These are phyloP conservation scores for Brachionus rotundiformis DNA, from an alignment of 1,140 invertebrate species.

Conservation along the genomic window DNA sequence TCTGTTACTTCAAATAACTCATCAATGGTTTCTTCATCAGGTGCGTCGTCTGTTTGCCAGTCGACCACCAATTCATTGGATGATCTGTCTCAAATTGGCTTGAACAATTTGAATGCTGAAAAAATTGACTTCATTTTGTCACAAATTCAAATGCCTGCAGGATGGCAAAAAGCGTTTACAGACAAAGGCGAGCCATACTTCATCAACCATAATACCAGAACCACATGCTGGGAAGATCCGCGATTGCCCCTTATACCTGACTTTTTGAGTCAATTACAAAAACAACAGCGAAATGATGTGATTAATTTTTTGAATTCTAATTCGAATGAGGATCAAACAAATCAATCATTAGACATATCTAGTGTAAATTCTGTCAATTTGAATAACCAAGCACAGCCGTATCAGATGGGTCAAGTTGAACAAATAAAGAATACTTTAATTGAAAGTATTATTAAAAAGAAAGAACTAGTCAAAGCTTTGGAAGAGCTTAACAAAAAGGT, in stretches of 20 bases:
- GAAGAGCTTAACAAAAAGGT: constrained; percentile 51
- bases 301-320: not conserved
- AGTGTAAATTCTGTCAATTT: not conserved
- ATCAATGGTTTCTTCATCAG: constrained; percentile 10
- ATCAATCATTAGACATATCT: not conserved
- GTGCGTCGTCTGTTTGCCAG: not conserved
- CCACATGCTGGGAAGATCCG: constrained; percentile 99
- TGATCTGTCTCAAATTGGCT: constrained; percentile 12
- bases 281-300: not conserved
- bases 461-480: constrained; percentile 34
- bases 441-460: constrained; percentile 44
- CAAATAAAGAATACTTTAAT: constrained; percentile 40
- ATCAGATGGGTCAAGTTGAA: constrained; percentile 28
- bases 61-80: not conserved
- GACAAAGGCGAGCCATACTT: constrained; percentile 82
- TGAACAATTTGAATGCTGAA: constrained; percentile 22
- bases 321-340: not conserved
- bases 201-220: constrained; percentile 97
- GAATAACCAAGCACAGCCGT: not conserved
- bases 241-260: constrained; percentile 61
- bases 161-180: constrained; percentile 69
- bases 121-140: constrained; percentile 38
- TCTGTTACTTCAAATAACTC: not conserved
- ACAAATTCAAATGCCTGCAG: constrained; percentile 47
- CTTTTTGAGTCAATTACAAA: constrained; percentile 6